phyloP scores from a whole-genome alignment of 2,888 invertebrate genomes.

The Amblyjoppa proteus region DNA sequence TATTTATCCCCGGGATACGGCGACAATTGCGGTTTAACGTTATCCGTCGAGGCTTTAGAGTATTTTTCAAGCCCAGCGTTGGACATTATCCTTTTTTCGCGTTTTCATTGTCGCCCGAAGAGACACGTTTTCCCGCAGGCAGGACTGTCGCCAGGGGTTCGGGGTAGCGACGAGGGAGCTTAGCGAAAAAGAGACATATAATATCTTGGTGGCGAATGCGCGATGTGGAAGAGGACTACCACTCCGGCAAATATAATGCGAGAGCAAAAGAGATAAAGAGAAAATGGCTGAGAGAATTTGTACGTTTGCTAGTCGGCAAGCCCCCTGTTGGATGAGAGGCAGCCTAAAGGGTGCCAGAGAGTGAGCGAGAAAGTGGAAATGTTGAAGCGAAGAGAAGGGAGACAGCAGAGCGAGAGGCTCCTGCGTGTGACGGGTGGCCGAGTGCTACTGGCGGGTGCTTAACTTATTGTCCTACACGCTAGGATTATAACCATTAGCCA shows the following conservation, averaged over 20 bases:
- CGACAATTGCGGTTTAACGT: conserved; percentile 28
- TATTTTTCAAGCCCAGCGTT: conserved; percentile 43
- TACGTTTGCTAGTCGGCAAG: conserved; percentile 52
- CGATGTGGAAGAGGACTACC: conserved; percentile 37
- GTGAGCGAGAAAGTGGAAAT: conserved; percentile 52
- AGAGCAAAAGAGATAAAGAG: conserved; percentile 44
- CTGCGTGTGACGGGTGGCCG: conserved; percentile 78
- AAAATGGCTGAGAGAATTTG: conserved; percentile 60
- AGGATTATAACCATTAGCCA: conserved; percentile 80
- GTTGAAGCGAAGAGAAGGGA: conserved; percentile 52
- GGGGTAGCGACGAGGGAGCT: conserved; percentile 23
- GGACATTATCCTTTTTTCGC: conserved; percentile 9
- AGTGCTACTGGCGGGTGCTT: conserved; percentile 81
- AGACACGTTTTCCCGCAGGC: conserved; percentile 44
- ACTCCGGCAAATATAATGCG: conserved; percentile 21
- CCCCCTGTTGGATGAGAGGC: conserved; percentile 55
- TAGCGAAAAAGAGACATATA: conserved; percentile 41
- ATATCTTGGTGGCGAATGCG: conserved; percentile 51
- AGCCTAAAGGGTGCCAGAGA: conserved; percentile 43
- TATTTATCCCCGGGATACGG: conserved; percentile 24
- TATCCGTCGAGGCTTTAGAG: conserved; percentile 31
- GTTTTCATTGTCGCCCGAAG: conserved; percentile 8
- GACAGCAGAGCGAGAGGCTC: conserved; percentile 63
- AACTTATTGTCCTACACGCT: conserved; percentile 81
- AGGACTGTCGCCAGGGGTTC: background rate